Base-by-base conservation (phyloP, 2,888 invertebrate species). In the Chloroclystis v-ata region DNA sequence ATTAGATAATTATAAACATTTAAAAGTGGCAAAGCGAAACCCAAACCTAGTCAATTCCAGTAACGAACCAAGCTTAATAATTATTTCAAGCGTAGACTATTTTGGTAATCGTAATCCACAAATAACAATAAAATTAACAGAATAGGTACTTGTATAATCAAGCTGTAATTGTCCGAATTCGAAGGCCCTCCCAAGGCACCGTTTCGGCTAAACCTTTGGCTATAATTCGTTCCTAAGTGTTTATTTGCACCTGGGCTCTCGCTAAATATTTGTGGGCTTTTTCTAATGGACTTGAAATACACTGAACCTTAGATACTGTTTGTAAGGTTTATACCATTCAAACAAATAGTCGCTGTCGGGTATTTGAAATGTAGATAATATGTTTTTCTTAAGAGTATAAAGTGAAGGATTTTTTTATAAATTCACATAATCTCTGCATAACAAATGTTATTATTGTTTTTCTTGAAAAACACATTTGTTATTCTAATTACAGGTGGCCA, bases 211-310 rank as follows among this genome's bases (percentile, higher is more conserved):
- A 69, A 67, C 65, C 59, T 57, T 55, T 40, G 52, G 63, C 55
- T 53, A 63, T 72, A 70, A 66, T 73, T 69, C 63, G 57, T 51
- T 59, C 63, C 51, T 67, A 69, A 72, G 67, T 61, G 66, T 48
- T 52, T 53, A 59, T 61, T 69, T 58, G 60, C 73, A 72, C 71
- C 68, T 72, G 73, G 42, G 43, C 41, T 39, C 46, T 38, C 38
- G 37, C 35, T 42, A 37, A 43, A 39, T 32, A 16, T 40, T 40
- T 33, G 30, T 40, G 29, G 30, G 24, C 29, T 20, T 29, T n/a
- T 39, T 30, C 29, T 40, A 16, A 24, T 13, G 28, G 39, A 29
- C 39, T 37, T 25, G 11, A 29, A 29, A 28, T 40, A 40, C 11
- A 29, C 20, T 6, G 9, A 20, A 16, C 10, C 14, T 16, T 20